Base-by-base conservation (phyloP, 2,888 invertebrate species). In the Hyppa rectilinea region DNA sequence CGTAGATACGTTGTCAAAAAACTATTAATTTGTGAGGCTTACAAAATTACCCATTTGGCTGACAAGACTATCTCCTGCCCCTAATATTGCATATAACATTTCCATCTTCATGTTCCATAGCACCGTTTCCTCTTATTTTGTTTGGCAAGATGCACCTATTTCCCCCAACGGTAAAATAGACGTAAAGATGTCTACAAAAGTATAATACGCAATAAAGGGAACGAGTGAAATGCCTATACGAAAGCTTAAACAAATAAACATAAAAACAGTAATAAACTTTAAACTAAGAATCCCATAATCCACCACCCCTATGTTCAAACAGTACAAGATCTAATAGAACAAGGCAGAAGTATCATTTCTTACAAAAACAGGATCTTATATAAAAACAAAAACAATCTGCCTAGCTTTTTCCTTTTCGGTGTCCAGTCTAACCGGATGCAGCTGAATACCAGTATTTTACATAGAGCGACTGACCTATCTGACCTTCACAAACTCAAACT, bases 201-300 rank as follows among this genome's bases (percentile, higher is more conserved):
- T 71, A 55, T 50, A 78, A 78, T 52, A 82, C 36, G 47, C 72
- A 78, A 63, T 78, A 78, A 78, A 82, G 73, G 45, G 66, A 61
- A 60, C 78, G 38, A 78, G 58, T 58, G 29, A 47, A 79, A 79
- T 65, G 79, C 80, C 82, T 78, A 80, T 56, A 65, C 68, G 45
- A 66, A 71, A 67, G 56, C 69, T 79, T 69, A 74, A 69, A 69
- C 80, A 80, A 80, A 80, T 82, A 80, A 82, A 82, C 64, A 79
- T 80, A 80, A 80, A 82, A 82, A 82, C 73, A 63, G 58, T 68
- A 73, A 82, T 82, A 69, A 80, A 80, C 80, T 79, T 82, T 82
- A 82, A 78, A 80, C 75, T 80, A 82, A 73, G 65, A 79, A 73
- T 69, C 79, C 74, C 62, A 82, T 80, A 82, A 80, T 79, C 82